A percentile compares a stretch with the other conserved stretches of the same genome.
Conservation (phyloP, 92 coral and sea anemone genomes). For the Micromussa lordhowensis region DNA sequence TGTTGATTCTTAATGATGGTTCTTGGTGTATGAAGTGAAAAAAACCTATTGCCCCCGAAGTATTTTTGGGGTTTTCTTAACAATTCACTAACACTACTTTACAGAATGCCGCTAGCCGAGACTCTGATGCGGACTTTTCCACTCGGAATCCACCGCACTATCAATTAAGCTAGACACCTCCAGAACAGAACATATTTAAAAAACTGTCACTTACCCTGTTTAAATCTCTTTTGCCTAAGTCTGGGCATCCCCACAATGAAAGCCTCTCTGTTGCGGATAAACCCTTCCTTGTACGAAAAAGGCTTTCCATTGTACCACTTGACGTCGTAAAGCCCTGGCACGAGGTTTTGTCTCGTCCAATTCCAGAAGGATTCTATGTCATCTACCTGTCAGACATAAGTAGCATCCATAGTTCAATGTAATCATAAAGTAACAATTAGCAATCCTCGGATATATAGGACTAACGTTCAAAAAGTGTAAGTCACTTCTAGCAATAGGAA, state of each 20-base stretch:
- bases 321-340: constrained; percentile 64
- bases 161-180: neutral
- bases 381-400: constrained; percentile 33
- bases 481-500: too few species aligned
- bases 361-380: constrained; percentile 60
- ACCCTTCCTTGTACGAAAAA: constrained; percentile 70
- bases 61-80: too few species aligned
- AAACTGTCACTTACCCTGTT: constrained; percentile 43
- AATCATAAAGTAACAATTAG: too few species aligned
- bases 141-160: neutral
- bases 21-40: too few species aligned
- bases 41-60: too few species aligned
- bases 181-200: too few species aligned
- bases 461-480: too few species aligned
- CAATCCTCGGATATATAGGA: too few species aligned
- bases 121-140: neutral
- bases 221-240: constrained; percentile 64
- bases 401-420: neutral
- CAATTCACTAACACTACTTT: too few species aligned
- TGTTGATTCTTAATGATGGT: too few species aligned
- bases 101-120: too few species aligned
- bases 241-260: constrained; percentile 83
- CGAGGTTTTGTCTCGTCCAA: constrained; percentile 56
- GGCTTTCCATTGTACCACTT: constrained; percentile 71
- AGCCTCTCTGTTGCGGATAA: constrained; percentile 63